Evolutionary conservation across 2,113 vertebrate genomes (phyloP).

Genomic region (Phalacrocorax brasilianus): DNA sequence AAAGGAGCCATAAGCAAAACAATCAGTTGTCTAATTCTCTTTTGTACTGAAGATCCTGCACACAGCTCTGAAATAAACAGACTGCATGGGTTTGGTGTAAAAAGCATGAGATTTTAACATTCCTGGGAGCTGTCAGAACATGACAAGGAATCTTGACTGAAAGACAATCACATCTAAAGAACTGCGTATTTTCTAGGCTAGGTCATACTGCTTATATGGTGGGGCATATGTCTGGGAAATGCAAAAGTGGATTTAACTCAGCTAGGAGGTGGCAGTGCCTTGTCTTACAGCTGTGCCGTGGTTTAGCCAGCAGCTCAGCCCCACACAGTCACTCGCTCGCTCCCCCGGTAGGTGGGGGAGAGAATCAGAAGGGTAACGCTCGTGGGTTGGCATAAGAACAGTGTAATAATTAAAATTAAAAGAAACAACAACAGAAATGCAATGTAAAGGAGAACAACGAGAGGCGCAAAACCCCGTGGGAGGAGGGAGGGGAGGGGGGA

Average conservation of each 20-base stretch:
- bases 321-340: no score
- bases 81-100: neutral
- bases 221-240: neutral
- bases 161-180: neutral
- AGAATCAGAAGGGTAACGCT: no score
- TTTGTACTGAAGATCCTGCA: neutral
- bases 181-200: neutral
- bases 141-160: neutral
- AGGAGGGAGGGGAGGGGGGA: no score
- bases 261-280: neutral
- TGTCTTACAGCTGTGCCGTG: neutral
- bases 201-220: neutral
- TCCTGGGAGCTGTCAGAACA: neutral
- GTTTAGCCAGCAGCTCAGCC: no score
- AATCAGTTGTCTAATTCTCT: neutral
- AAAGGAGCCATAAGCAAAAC: neutral
- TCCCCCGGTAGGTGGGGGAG: no score
- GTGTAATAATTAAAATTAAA: no score
- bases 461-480: no score
- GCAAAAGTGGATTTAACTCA: neutral
- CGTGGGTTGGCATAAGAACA: no score
- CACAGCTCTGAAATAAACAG: neutral
- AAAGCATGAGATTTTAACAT: neutral
- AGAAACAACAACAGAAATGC: no score
- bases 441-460: no score